Conservation (phyloP, 2,888 invertebrate genomes). For the Anagyrus pseudococci region DNA sequence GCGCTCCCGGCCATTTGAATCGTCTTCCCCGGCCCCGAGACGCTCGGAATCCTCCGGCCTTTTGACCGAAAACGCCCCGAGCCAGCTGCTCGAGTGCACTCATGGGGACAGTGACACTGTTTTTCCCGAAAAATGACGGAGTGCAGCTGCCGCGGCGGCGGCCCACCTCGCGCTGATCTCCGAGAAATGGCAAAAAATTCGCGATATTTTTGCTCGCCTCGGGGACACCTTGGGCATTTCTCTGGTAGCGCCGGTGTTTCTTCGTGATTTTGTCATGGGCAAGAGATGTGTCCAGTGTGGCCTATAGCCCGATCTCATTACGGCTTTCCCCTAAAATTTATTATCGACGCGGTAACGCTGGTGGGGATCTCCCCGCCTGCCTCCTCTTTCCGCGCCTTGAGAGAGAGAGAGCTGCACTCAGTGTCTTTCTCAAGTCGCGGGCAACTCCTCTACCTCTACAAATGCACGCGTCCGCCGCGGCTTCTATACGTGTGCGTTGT, state of each 20-base stretch:
- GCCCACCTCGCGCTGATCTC: background rate
- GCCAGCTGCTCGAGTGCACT: conserved; percentile 21
- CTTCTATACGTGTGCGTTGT: too few relatives aligned
- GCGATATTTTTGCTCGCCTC: too few relatives aligned
- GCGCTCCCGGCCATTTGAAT: conserved; percentile 18
- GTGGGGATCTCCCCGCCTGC: too few relatives aligned
- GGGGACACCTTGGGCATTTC: too few relatives aligned
- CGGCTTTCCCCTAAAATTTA: conserved; percentile 59
- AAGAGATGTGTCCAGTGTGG: background rate
- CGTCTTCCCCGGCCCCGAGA: background rate
- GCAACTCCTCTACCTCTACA: too few relatives aligned
- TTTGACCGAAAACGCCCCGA: background rate
- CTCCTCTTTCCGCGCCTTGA: too few relatives aligned
- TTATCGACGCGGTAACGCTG: conserved; percentile 4
- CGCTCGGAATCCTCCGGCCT: too few relatives aligned
- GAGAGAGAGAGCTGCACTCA: too few relatives aligned
- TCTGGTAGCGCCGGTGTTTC: too few relatives aligned
- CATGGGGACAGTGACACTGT: conserved; percentile 57
- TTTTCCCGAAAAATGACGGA: conserved; percentile 59
- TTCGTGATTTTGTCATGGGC: background rate
- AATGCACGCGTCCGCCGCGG: too few relatives aligned
- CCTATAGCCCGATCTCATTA: conserved; percentile 1
- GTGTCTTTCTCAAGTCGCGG: too few relatives aligned
- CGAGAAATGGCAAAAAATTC: background rate
- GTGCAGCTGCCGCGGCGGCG: too few relatives aligned